Evolutionary conservation across 2,797 vertebrate genomes (phyloP).

Genomic region (Syngnathus acus): DNA sequence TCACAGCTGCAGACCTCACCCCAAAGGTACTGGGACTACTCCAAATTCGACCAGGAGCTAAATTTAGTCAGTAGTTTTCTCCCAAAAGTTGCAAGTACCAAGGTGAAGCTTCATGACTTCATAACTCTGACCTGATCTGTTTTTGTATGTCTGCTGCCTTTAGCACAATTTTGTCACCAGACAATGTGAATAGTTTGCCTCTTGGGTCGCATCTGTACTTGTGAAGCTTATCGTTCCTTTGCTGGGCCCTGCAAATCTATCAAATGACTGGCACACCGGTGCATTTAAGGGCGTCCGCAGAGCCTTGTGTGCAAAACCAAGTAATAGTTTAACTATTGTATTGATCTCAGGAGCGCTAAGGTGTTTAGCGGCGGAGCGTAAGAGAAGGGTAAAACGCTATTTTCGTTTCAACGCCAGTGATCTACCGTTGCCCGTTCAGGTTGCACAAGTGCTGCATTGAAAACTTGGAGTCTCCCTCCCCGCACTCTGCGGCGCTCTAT

Average conservation of each 20-base stretch:
- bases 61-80: background rate
- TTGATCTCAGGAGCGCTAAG: slow-evolving; percentile 64
- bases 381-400: slow-evolving; percentile 47
- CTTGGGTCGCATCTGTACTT: slow-evolving; percentile 36
- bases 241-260: slow-evolving; percentile 47
- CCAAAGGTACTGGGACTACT: no score
- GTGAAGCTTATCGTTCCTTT: slow-evolving; percentile 27
- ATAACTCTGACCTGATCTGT: no score
- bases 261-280: slow-evolving; percentile 55
- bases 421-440: slow-evolving; percentile 58
- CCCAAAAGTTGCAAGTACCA: background rate
- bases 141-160: background rate
- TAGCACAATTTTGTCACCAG: background rate
- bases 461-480: slow-evolving; percentile 34
- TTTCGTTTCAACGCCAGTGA: slow-evolving; percentile 62
- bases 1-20: no score
- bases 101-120: background rate
- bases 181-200: slow-evolving; percentile 15
- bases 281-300: slow-evolving; percentile 47
- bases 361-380: slow-evolving; percentile 56
- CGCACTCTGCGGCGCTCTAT: slow-evolving; percentile 62
- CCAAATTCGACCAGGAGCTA: no score
- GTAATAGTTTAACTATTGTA: slow-evolving; percentile 70
- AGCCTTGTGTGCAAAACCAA: slow-evolving; percentile 49
- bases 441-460: slow-evolving; percentile 59